phyloP scores from a whole-genome alignment of 2,888 invertebrate genomes.

The Cerastis leucographa region DNA sequence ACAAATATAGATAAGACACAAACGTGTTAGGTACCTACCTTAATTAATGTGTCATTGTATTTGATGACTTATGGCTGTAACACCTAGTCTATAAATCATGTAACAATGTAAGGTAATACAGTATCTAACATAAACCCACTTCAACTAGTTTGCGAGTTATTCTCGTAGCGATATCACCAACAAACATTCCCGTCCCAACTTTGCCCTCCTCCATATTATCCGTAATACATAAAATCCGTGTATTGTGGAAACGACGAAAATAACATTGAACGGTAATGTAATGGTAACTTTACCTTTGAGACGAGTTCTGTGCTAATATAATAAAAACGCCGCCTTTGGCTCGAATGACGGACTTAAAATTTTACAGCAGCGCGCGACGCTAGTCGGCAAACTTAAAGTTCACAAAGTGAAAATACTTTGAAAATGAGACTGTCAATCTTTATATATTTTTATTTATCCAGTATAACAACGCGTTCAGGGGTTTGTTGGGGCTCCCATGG shows the following conservation, averaged over 20 bases:
- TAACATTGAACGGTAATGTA: slow-evolving; percentile 34
- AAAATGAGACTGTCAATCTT: slow-evolving; percentile 1
- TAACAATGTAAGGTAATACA: slow-evolving; percentile 1
- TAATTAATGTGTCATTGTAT: slow-evolving; percentile 16
- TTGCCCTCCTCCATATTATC: slow-evolving; percentile 1
- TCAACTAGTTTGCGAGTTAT: slow-evolving; percentile 17
- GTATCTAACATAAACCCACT: slow-evolving; percentile 5
- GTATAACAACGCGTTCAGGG: no score
- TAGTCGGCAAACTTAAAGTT: slow-evolving; percentile 14
- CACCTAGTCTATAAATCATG: neutral
- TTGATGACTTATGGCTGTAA: neutral
- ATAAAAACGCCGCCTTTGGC: slow-evolving; percentile 33
- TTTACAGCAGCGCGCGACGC: slow-evolving; percentile 16
- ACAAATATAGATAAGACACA: neutral
- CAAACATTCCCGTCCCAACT: slow-evolving; percentile 18
- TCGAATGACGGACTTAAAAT: slow-evolving; percentile 33
- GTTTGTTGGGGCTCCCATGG: no score
- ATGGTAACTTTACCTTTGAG: slow-evolving; percentile 20
- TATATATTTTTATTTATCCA: no score
- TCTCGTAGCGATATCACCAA: neutral
- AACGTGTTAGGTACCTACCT: slow-evolving; percentile 12
- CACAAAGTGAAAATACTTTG: slow-evolving; percentile 11
- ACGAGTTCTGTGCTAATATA: slow-evolving; percentile 23
- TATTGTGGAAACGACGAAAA: slow-evolving; percentile 12
- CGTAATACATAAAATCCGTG: slow-evolving; percentile 23